Evolutionary conservation across 1,140 invertebrate genomes (phyloP).

Genomic region (Frieseomelitta varia): DNA sequence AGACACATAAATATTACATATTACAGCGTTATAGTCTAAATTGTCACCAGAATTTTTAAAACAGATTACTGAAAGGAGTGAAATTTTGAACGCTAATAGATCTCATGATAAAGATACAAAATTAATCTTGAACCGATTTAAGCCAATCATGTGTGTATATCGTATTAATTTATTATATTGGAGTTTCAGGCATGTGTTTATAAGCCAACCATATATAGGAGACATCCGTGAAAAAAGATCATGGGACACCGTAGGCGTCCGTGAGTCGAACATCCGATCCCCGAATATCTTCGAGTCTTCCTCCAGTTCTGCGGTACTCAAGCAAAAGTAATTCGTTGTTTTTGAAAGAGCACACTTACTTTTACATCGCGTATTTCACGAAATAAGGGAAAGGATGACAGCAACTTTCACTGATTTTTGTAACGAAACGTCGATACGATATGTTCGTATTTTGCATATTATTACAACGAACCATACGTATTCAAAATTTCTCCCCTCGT

Average conservation of each 20-base stretch:
- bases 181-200: neutral
- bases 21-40: too few relatives aligned
- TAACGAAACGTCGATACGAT: too few relatives aligned
- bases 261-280: slow-evolving; percentile 13
- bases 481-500: neutral
- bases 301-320: too few relatives aligned
- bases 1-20: neutral
- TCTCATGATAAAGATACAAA: neutral
- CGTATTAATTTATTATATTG: neutral
- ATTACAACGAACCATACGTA: neutral
- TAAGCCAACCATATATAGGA: neutral
- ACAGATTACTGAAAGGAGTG: too few relatives aligned
- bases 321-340: neutral
- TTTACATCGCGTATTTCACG: neutral
- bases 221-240: neutral
- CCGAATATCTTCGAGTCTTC: neutral
- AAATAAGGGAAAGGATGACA: too few relatives aligned
- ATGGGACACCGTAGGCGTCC: slow-evolving; percentile 24
- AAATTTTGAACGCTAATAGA: neutral
- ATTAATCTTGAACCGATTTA: neutral
- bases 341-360: neutral
- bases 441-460: neutral
- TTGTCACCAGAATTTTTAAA: too few relatives aligned
- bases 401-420: too few relatives aligned
- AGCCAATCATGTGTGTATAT: neutral